Evolutionary conservation across 2,888 invertebrate species (phyloP).

Genomic region (Ecdyonurus torrentis): DNA sequence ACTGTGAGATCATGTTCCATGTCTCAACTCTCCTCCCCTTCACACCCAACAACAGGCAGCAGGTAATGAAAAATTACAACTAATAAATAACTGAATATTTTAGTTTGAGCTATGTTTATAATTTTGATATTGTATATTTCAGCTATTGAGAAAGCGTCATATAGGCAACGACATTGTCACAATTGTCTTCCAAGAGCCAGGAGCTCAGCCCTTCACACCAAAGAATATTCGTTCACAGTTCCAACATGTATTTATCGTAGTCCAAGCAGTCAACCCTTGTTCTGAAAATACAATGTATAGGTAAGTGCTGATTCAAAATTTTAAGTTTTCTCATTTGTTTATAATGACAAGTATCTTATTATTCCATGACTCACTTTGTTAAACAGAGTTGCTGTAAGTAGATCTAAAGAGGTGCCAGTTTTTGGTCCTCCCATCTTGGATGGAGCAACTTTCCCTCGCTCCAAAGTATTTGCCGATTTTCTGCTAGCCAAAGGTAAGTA

Average conservation of each 20-base stretch:
- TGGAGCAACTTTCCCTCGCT: slow-evolving; percentile 72
- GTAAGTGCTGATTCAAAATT: slow-evolving; percentile 23
- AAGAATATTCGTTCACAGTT: slow-evolving; percentile 90
- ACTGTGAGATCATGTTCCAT: slow-evolving; percentile 93
- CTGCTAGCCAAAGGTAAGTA: slow-evolving; percentile 63
- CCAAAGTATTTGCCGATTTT: slow-evolving; percentile 88
- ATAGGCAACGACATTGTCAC: slow-evolving; percentile 98
- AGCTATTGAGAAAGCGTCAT: slow-evolving; percentile 80
- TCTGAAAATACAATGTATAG: slow-evolving; percentile 82
- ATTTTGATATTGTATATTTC: slow-evolving; percentile 15
- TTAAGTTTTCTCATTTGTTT: not conserved
- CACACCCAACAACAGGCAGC: slow-evolving; percentile 88
- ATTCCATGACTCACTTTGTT: not conserved
- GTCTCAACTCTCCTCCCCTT: slow-evolving; percentile 93
- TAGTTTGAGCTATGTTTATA: not conserved
- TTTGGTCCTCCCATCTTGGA: slow-evolving; percentile 92
- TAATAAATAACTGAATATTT: not conserved
- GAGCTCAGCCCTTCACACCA: slow-evolving; percentile 83
- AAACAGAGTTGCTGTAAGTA: slow-evolving; percentile 37
- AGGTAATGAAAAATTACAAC: slow-evolving; percentile 28
- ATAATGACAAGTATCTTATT: not conserved
- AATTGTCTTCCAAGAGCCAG: slow-evolving; percentile 87
- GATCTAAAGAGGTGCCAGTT: slow-evolving; percentile 87
- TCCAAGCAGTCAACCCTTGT: slow-evolving; percentile 77
- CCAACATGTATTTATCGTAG: slow-evolving; percentile 92